phyloP scores from a whole-genome alignment of 2,797 vertebrate species.

The Bradypodion ventrale region DNA sequence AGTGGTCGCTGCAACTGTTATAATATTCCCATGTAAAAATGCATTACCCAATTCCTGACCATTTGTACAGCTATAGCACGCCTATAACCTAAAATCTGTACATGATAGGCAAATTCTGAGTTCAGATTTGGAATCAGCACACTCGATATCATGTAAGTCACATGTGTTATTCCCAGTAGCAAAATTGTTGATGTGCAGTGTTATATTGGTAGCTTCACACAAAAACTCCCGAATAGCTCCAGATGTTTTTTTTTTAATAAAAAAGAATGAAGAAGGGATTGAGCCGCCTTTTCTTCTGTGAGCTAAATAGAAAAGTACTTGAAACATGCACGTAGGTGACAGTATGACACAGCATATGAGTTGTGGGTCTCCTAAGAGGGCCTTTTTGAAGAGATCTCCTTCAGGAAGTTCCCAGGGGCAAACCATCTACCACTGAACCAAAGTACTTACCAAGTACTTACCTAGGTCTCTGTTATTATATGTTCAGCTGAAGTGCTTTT shows the following conservation, averaged over 20 bases:
- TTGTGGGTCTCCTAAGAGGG: background rate
- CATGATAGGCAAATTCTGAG: too few relatives aligned
- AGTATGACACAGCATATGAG: background rate
- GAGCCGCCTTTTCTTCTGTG: background rate
- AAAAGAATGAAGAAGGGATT: background rate
- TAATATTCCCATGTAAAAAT: too few relatives aligned
- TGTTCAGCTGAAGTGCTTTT: constrained; percentile 9
- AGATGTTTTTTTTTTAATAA: too few relatives aligned
- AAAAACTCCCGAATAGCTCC: background rate
- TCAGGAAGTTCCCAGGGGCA: background rate
- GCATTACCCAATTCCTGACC: too few relatives aligned
- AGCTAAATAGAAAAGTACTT: background rate
- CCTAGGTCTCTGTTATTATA: background rate
- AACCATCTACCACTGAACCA: background rate
- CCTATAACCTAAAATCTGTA: too few relatives aligned
- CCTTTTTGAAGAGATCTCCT: background rate
- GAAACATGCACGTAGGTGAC: background rate
- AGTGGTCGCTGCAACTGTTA: too few relatives aligned
- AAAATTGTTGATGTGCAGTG: too few relatives aligned
- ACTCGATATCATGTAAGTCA: too few relatives aligned
- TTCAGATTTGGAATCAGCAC: too few relatives aligned
- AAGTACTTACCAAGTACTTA: background rate
- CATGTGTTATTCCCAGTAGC: too few relatives aligned
- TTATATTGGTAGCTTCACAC: background rate
- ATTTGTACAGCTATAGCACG: too few relatives aligned